Base-by-base conservation (phyloP, 30 jellyfish, hydroid and myxozoan species). In the Hydractinia symbiolongicarpus region DNA sequence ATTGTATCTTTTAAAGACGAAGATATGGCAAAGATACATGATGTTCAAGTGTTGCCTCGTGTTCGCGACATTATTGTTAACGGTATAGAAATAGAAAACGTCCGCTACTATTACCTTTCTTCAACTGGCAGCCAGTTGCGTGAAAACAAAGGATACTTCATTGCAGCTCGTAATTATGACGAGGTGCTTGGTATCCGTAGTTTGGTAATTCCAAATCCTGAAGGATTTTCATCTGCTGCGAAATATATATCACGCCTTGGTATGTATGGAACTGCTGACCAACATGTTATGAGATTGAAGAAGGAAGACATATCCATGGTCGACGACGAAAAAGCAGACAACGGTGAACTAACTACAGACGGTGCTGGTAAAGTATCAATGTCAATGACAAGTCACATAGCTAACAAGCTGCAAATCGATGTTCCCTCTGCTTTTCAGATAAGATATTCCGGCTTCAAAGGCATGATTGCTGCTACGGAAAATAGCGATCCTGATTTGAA, bases 41-140 rank as follows among this genome's bases (percentile, higher is more conserved):
- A 67, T 1, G 17, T 54, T 9, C 76, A 73, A 5, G 55, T 62
- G n/a, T 58, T 82, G 15, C 8, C 9, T 0, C 83, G 87, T 44
- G 66, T 84, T 7, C 9, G 49, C 57, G 54, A 10, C 14, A 20
- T 78, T 14, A 72, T 88, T 13, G 76, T 14, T 17, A 67, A 88
- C 9, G 96, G 96, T 8, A 57, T 88, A 10, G 53, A 5, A 72
- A 50, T 84, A 5, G 66, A 61, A 20, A 57, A 55, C 6, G 72
- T 69, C 60, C 76, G 79, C 4, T 82, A 83, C 54, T 79, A 84
- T 79, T 83, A 71, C 55, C 76, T 88, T 66, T 83, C 90, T 66
- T 73, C 96, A 49, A 82, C 94, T 56, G 96, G 83, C 3, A 88
- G 96, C 55, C 96, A 88, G 80, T 54, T 88, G 64, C 82, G 96